Base-by-base conservation (phyloP, 2,888 invertebrate species). In the Pterostichus madidus region DNA sequence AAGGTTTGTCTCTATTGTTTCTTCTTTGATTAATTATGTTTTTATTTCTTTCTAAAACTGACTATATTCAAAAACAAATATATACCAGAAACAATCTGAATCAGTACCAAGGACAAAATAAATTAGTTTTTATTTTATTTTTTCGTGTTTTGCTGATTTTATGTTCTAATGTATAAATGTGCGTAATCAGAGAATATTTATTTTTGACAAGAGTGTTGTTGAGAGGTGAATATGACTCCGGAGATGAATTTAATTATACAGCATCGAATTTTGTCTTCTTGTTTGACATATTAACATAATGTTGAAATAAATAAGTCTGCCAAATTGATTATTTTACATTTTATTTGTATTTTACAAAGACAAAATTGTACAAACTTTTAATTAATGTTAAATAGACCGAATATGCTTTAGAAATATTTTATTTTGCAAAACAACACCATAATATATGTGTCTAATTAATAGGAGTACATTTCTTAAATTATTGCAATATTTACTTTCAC, bases 161-260 rank as follows among this genome's bases (percentile, higher is more conserved):
- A 39, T 39, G 1, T 39, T 39, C 7, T 39, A 35, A 3, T 24
- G 32, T 32, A 64, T n/a, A 13, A 7, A 64, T 32, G n/a, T 64
- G n/a, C n/a, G 61, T 4, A 17, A 13, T 56, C 15, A 56, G 8
- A 1, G 52, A 52, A 52, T 5, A 5, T 52, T 39, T 52, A 52
- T 52, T 52, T 24, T 56, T 56, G 59, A 31, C 4, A 24, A 8
- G 59, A 31, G 31, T 59, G 59, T 11, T 59, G 17, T 59, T 24
- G 59, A 59, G 24, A 71, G 17, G 24, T 56, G 68, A 17, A 71
- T 71, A 0, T 44, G 8, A 71, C 24, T 71, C 11, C 39, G 10
- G 15, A 8, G 44, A 13, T 15, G 44, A 71, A 71, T 71, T 71
- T 71, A 71, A 71, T 71, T 71, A 71, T n/a, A 8, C 44, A 44